Evolutionary conservation across 2,797 vertebrate species (phyloP), one percentile per base, ranked within the genome.

Genomic region (Halcyon badia): DNA sequence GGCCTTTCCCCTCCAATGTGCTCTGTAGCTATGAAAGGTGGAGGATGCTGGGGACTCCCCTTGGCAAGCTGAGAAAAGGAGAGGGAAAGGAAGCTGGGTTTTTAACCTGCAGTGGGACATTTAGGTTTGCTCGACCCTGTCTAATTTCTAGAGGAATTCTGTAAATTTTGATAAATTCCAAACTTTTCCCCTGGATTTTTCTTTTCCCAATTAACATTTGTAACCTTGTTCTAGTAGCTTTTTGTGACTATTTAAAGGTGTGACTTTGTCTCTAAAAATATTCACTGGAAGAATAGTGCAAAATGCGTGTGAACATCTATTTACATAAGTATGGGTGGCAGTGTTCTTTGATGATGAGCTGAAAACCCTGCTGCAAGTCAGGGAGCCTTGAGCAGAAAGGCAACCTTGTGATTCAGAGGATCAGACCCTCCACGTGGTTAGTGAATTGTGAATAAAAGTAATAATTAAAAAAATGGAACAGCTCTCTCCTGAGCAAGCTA

Each of bases 11-110:
- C 30, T 62, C 11, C 9, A 0, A 16, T 11, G 37, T 13, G 37
- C 11, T 6, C 0, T 6, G 0, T 6, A 28, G 19, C 30, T 20
- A 31, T n/a, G 12, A 12, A 28, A n/a, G 30, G 52, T 56, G 30
- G 52, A 56, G 52, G 52, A 20, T 56, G 60, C 37, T 0, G 1
- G 10, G 22, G 8, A 69, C 3, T 3, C 15, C 37, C 6, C 19
- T 22, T 51, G 37, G 31, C 2, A 26, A 77, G 18, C 17, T 60
- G 30, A 11, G 24, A 42, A 62, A 58, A 15, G 13, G 24, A 30
- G n/a, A 48, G 52, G 56, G 19, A 20, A 77, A n/a, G 42, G 33
- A 44, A 66, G 1, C 5, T 11, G 6, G 16, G 17, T 0, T 30
- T 64, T 21, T 60, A 60, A 68, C 5, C 41, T 17, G 3, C 44